Conservation (phyloP, 2,888 invertebrate species). For the Alcis repandata region DNA sequence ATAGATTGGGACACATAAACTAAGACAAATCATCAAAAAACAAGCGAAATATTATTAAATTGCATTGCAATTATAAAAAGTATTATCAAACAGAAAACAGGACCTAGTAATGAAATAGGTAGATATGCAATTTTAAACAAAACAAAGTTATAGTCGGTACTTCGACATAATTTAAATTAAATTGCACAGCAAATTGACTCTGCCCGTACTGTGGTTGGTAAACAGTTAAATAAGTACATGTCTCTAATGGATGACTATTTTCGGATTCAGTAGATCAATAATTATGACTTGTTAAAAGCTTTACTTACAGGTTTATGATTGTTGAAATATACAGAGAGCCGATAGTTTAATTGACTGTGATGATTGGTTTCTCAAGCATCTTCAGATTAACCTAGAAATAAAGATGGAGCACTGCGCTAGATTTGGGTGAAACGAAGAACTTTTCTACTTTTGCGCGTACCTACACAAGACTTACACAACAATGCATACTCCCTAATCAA, state of each 20-base stretch:
- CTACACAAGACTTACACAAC: too few relatives aligned
- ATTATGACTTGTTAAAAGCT: constrained; percentile 33
- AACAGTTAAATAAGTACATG: background rate
- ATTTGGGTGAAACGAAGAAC: too few relatives aligned
- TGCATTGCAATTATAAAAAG: too few relatives aligned
- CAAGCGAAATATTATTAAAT: too few relatives aligned
- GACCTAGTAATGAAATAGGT: too few relatives aligned
- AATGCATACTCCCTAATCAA: too few relatives aligned
- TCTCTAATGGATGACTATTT: constrained; percentile 32
- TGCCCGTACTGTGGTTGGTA: background rate
- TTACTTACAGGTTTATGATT: constrained; percentile 22
- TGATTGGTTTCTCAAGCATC: constrained; percentile 12
- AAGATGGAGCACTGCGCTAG: too few relatives aligned
- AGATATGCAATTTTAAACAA: background rate
- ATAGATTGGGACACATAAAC: too few relatives aligned
- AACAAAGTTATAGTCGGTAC: background rate
- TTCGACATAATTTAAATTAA: background rate
- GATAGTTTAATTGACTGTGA: constrained; percentile 10
- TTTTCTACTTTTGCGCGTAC: too few relatives aligned
- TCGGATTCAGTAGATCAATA: constrained; percentile 16
- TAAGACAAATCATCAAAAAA: too few relatives aligned
- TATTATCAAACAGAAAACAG: too few relatives aligned
- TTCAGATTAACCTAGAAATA: background rate
- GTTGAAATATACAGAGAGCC: background rate
- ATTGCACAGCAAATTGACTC: background rate